A percentile compares a stretch with the other conserved stretches of the same genome.
phyloP scores from a whole-genome alignment of 2,113 vertebrate species.

The Tachycineta bicolor region DNA sequence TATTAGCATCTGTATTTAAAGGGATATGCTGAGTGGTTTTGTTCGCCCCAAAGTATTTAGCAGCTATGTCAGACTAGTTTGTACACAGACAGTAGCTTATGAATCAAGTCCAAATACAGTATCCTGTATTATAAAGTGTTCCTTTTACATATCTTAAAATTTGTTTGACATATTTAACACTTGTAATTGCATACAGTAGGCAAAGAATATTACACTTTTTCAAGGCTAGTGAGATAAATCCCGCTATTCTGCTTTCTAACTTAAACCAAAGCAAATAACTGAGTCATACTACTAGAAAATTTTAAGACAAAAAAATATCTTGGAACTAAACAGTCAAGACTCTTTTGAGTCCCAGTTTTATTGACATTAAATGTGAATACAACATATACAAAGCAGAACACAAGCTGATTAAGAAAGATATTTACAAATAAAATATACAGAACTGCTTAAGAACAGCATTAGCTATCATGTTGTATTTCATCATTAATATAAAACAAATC shows the following conservation, averaged over 20 bases:
- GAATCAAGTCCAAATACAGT: conserved; percentile 33
- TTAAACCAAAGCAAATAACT: neutral
- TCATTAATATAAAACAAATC: neutral
- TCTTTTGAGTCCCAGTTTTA: neutral
- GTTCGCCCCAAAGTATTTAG: conserved; percentile 47
- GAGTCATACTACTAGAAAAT: neutral
- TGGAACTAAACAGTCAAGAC: neutral
- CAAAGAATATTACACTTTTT: conserved; percentile 13
- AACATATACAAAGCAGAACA: neutral
- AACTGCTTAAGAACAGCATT: neutral
- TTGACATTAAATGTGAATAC: neutral
- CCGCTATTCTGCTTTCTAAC: neutral
- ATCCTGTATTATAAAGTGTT: conserved; percentile 9
- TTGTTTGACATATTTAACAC: conserved; percentile 47
- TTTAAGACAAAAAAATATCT: neutral
- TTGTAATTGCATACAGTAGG: conserved; percentile 8
- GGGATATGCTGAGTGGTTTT: conserved; percentile 56
- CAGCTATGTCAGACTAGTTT: conserved; percentile 37
- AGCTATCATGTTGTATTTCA: neutral
- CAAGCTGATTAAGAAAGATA: neutral
- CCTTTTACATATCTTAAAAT: conserved; percentile 21
- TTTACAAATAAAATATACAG: neutral
- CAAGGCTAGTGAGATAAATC: neutral
- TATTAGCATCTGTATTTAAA: conserved; percentile 67
- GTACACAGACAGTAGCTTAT: conserved; percentile 45